Conservation (phyloP, 2,113 vertebrate genomes). For the Catharus fuscescens region DNA sequence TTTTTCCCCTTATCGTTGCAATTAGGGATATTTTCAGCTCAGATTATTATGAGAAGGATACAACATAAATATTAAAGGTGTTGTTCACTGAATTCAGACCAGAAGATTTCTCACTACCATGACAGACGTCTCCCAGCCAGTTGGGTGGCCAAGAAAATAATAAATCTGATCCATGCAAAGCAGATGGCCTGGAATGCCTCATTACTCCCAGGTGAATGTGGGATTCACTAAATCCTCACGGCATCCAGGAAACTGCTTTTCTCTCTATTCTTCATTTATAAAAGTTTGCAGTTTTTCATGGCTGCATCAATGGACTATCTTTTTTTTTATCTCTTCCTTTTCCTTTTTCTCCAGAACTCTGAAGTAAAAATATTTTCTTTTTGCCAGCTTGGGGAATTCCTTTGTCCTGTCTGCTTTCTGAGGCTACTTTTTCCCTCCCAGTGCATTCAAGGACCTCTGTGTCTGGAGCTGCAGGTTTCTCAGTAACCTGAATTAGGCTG, state of each 20-base stretch:
- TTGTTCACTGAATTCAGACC: neutral
- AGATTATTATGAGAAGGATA: neutral
- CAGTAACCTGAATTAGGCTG: neutral
- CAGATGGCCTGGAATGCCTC: conserved; percentile 47
- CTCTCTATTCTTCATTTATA: neutral
- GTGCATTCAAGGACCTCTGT: neutral
- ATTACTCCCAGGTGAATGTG: conserved; percentile 34
- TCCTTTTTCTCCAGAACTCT: neutral
- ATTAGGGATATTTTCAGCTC: neutral
- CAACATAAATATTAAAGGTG: neutral
- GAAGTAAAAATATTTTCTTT: neutral
- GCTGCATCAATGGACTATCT: neutral
- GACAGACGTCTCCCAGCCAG: conserved; percentile 7
- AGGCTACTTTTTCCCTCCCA: neutral
- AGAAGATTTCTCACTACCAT: neutral
- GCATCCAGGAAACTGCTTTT: conserved; percentile 44
- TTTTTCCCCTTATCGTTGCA: neutral
- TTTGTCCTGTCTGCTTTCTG: neutral
- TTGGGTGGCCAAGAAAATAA: conserved; percentile 51
- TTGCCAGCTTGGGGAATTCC: neutral
- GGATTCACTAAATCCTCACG: conserved; percentile 68
- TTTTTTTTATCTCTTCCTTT: neutral
- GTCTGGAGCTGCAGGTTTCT: neutral
- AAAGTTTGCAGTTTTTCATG: neutral
- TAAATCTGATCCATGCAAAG: conserved; percentile 51